Evolutionary conservation across 2,797 vertebrate genomes (phyloP).

Genomic region (Mareca penelope): DNA sequence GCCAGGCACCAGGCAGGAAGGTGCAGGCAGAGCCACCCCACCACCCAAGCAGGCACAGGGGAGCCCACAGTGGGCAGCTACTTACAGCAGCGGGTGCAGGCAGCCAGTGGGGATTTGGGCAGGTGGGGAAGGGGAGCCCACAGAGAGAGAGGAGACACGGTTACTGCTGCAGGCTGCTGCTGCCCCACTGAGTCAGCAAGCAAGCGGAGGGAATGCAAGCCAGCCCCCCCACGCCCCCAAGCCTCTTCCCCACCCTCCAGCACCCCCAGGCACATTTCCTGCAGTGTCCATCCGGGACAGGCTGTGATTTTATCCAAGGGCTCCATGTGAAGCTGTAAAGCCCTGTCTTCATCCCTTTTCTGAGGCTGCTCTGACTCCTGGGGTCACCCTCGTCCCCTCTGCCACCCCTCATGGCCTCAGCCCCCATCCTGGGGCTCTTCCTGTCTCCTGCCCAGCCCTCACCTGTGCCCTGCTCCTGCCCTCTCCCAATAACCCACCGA

Average conservation of each 20-base stretch:
- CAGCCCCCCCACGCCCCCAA: neutral
- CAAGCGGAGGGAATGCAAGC: neutral
- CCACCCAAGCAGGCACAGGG: neutral
- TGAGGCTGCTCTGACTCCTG: neutral
- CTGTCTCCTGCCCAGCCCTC: rapidly evolving
- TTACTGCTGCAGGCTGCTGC: neutral
- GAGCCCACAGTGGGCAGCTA: neutral
- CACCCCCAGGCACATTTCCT: rapidly evolving
- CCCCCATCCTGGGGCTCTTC: neutral
- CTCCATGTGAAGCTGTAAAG: neutral
- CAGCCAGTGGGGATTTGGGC: neutral
- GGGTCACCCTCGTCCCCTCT: neutral
- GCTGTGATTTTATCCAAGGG: neutral
- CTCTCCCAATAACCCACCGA: neutral
- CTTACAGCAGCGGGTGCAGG: slow-evolving; percentile 36
- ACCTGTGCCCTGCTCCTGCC: neutral
- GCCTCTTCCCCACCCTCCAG: neutral
- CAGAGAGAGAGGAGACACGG: slow-evolving; percentile 36
- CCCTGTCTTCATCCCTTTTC: neutral
- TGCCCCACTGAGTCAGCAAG: neutral
- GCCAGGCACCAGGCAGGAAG: neutral
- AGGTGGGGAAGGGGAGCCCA: neutral
- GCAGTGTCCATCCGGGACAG: neutral
- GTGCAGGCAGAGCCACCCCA: neutral
- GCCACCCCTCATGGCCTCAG: neutral